Evolutionary conservation across 1,140 invertebrate species (phyloP).

Genomic region (Mamestra configurata): DNA sequence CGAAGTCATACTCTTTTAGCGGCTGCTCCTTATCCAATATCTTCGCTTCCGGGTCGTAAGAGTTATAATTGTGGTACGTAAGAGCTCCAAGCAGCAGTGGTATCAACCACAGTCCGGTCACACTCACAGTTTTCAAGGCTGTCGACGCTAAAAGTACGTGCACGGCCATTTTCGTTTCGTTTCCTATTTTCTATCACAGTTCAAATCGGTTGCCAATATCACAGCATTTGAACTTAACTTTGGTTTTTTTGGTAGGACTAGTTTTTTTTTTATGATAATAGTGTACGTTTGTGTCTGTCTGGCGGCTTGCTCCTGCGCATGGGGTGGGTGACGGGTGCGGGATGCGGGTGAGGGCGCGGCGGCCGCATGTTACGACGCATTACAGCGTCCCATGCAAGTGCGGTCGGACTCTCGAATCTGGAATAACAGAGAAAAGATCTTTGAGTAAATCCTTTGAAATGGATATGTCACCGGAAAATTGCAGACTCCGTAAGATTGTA

Average conservation of each 20-base stretch:
- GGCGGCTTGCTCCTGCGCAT: constrained; percentile 78
- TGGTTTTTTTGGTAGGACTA: constrained; percentile 60
- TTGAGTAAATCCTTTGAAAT: neutral
- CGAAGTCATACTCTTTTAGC: constrained; percentile 93
- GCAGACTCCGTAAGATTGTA: too few species aligned
- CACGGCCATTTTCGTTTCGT: constrained; percentile 89
- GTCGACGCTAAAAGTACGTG: constrained; percentile 92
- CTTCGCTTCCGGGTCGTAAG: constrained; percentile 93
- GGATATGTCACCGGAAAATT: too few species aligned
- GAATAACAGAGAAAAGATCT: constrained; percentile 61
- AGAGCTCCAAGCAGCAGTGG: constrained; percentile 94
- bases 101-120: constrained; percentile 94
- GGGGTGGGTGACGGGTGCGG: constrained; percentile 11
- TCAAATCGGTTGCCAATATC: constrained; percentile 54
- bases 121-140: constrained; percentile 92
- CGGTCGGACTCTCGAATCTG: constrained; percentile 67
- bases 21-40: constrained; percentile 85
- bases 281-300: constrained; percentile 65
- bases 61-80: constrained; percentile 94
- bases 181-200: constrained; percentile 52
- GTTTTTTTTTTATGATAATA: constrained; percentile 49
- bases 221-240: constrained; percentile 59
- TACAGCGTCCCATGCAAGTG: constrained; percentile 52
- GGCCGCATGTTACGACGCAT: constrained; percentile 77
- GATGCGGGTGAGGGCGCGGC: constrained; percentile 56